phyloP scores from a whole-genome alignment of 2,888 invertebrate genomes.

The Esperia sulphurella region DNA sequence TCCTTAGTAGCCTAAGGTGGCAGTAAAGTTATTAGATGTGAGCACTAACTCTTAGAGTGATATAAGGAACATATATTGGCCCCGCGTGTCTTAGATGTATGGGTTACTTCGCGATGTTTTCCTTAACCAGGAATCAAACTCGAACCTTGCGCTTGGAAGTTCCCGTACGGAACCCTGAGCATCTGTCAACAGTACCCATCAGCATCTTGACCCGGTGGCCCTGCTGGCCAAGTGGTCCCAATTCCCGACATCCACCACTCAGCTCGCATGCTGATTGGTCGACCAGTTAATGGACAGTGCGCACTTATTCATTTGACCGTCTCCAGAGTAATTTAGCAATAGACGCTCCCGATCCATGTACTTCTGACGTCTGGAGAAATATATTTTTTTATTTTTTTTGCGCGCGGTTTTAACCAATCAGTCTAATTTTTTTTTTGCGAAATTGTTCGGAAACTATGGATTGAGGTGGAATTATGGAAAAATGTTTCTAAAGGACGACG shows the following conservation, averaged over 20 bases:
- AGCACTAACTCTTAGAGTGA: too few species aligned
- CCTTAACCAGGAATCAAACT: too few species aligned
- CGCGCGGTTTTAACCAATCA: background rate
- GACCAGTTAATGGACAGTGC: constrained; percentile 62
- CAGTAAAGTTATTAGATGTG: too few species aligned
- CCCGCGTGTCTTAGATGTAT: too few species aligned
- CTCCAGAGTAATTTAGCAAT: constrained; percentile 63
- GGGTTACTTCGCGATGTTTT: too few species aligned
- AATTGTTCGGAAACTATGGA: background rate
- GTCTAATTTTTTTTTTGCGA: constrained; percentile 3
- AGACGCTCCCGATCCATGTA: constrained; percentile 22
- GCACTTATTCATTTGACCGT: constrained; percentile 66
- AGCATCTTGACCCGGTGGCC: constrained; percentile 60
- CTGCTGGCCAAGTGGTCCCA: constrained; percentile 67
- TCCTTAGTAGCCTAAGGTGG: too few species aligned
- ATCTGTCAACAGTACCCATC: constrained; percentile 30
- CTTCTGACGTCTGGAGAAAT: constrained; percentile 14
- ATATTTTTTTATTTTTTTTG: background rate
- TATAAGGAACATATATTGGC: too few species aligned
- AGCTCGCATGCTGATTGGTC: constrained; percentile 56
- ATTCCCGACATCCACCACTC: constrained; percentile 53
- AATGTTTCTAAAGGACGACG: constrained; percentile 47
- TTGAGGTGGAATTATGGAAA: constrained; percentile 55
- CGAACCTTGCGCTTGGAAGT: too few species aligned
- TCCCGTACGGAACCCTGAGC: constrained; percentile 20